These are phyloP conservation scores for Psilopsiagon aymara DNA, from an alignment of 2,113 vertebrate species.

Conservation along the genomic window DNA sequence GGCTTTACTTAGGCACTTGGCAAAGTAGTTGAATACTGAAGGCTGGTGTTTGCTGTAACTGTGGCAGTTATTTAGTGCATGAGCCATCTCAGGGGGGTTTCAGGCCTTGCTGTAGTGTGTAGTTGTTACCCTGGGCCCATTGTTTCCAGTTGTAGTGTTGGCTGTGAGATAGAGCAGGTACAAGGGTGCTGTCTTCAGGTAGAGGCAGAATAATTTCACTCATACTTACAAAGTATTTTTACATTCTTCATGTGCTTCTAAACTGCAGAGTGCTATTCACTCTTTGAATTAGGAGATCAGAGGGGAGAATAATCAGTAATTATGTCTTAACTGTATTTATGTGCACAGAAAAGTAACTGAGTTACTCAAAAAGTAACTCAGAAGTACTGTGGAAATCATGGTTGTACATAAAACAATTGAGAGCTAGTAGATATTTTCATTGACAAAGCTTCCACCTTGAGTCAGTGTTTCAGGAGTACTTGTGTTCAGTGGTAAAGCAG, in stretches of 20 bases:
- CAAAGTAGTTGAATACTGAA: background rate
- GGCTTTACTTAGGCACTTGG: background rate
- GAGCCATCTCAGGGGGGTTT: background rate
- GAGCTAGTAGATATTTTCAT: background rate
- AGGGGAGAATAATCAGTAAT: background rate
- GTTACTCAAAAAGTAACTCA: background rate
- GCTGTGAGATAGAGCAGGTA: background rate
- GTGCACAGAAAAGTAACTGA: background rate
- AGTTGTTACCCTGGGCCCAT: accelerated
- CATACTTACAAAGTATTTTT: background rate
- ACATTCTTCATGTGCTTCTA: background rate
- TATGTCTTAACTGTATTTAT: background rate
- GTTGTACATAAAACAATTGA: background rate
- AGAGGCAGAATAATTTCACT: background rate
- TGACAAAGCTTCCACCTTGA: background rate
- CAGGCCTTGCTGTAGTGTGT: background rate
- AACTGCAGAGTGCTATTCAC: background rate
- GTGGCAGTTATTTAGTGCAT: background rate
- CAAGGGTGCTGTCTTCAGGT: background rate
- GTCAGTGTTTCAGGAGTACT: background rate
- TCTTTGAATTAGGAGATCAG: background rate
- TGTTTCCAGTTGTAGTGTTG: background rate
- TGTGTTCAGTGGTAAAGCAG: background rate
- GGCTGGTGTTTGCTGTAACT: background rate
- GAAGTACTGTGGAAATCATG: background rate